phyloP scores from a whole-genome alignment of 2,797 vertebrate genomes.

The Spinus olivaceus region DNA sequence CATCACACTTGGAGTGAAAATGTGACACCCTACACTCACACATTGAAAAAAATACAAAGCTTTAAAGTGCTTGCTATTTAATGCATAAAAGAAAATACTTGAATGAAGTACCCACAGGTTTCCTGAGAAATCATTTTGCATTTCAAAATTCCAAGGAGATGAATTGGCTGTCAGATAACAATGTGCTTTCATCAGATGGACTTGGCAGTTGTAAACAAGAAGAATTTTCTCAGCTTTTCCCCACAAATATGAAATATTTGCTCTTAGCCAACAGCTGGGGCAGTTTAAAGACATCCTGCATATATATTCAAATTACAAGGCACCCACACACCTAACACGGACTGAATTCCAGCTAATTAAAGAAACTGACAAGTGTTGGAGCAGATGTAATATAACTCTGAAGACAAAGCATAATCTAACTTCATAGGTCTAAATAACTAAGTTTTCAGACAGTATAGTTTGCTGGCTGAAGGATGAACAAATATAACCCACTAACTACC shows the following conservation, averaged over 20 bases:
- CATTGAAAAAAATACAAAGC: neutral
- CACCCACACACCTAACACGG: conserved; percentile 53
- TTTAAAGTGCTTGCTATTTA: conserved; percentile 14
- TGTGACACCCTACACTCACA: neutral
- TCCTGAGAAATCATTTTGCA: conserved; percentile 78
- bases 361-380: neutral
- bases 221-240: conserved; percentile 79
- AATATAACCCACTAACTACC: neutral
- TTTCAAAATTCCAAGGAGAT: conserved; percentile 79
- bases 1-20: neutral
- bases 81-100: conserved; percentile 67
- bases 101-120: conserved; percentile 72
- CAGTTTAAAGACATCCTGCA: conserved; percentile 71
- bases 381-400: neutral
- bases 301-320: conserved; percentile 75
- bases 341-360: conserved; percentile 36
- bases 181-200: conserved; percentile 79
- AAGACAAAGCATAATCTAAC: neutral
- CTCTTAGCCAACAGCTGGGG: conserved; percentile 77
- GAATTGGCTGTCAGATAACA: conserved; percentile 83
- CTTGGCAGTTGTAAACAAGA: conserved; percentile 82
- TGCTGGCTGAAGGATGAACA: neutral
- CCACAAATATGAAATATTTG: conserved; percentile 84
- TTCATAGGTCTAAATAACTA: neutral
- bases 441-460: neutral